A percentile compares a stretch with the other conserved stretches of the same genome.
phyloP scores from a whole-genome alignment of 2,797 vertebrate species.

The Phrynocephalus forsythii region DNA sequence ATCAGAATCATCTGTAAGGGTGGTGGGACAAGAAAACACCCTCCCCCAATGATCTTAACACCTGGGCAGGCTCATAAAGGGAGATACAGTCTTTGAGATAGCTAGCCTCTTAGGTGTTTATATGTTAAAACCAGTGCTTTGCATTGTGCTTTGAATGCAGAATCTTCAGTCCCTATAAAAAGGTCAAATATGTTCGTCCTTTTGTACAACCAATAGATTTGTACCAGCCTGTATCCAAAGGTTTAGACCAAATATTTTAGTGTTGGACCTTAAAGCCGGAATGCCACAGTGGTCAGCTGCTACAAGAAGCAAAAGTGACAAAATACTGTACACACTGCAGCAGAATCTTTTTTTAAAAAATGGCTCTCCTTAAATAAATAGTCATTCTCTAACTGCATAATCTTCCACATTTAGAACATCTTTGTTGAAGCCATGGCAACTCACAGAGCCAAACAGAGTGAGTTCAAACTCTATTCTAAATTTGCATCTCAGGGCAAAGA shows the following conservation, averaged over 20 bases:
- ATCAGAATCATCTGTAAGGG: too few relatives aligned
- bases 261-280: constrained; percentile 24
- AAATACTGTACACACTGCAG: constrained; percentile 56
- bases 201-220: constrained; percentile 13
- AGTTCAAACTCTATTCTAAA: constrained; percentile 80
- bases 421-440: constrained; percentile 81
- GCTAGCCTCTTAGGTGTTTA: too few relatives aligned
- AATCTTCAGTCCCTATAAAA: not conserved
- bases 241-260: not conserved
- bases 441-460: constrained; percentile 63
- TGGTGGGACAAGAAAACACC: too few relatives aligned
- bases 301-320: constrained; percentile 43
- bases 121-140: too few relatives aligned
- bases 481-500: constrained; percentile 77
- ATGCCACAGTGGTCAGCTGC: not conserved
- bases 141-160: not conserved
- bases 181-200: not conserved
- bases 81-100: too few relatives aligned
- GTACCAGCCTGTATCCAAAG: not conserved
- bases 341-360: constrained; percentile 61
- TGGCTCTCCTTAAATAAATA: constrained; percentile 74
- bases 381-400: constrained; percentile 79
- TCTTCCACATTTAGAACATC: constrained; percentile 80
- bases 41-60: too few relatives aligned
- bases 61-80: too few relatives aligned